Conservation (phyloP, 2,113 vertebrate species). For the Embiotoca jacksoni region DNA sequence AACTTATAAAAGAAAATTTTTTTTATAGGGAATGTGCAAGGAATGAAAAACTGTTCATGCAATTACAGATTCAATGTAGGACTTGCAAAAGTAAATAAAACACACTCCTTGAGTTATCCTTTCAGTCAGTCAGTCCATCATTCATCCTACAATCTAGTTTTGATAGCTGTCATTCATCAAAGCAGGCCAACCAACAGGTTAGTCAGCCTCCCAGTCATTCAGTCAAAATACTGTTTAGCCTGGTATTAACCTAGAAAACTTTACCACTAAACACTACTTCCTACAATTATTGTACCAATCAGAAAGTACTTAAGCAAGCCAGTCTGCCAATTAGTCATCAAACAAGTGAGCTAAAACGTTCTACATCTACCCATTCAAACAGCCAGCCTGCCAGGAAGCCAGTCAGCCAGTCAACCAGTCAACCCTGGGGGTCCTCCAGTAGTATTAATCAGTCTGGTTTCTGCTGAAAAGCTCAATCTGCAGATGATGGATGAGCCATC, state of each 20-base stretch:
- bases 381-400: constrained; percentile 57
- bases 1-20: too few species aligned
- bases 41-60: not conserved
- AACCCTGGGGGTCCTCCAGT: constrained; percentile 73
- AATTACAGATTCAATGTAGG: not conserved
- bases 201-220: constrained; percentile 10
- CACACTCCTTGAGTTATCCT: constrained; percentile 1
- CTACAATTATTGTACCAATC: not conserved
- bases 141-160: constrained; percentile 17
- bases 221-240: constrained; percentile 6
- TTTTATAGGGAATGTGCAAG: not conserved
- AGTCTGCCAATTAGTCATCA: not conserved
- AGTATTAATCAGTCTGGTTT: constrained; percentile 85
- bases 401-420: constrained; percentile 74
- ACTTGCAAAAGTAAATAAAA: not conserved
- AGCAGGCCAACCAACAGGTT: constrained; percentile 23
- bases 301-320: not conserved
- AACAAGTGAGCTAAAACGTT: constrained; percentile 45
- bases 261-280: constrained; percentile 13
- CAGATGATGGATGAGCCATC: constrained; percentile 86
- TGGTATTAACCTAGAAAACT: constrained; percentile 1
- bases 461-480: constrained; percentile 86
- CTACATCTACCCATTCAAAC: constrained; percentile 47
- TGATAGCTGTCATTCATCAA: constrained; percentile 26
- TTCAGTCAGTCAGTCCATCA: constrained; percentile 28